Evolutionary conservation across 1,140 invertebrate species (phyloP), one percentile per base, ranked within the genome.

Genomic region (Plectrocnemia conspersa): DNA sequence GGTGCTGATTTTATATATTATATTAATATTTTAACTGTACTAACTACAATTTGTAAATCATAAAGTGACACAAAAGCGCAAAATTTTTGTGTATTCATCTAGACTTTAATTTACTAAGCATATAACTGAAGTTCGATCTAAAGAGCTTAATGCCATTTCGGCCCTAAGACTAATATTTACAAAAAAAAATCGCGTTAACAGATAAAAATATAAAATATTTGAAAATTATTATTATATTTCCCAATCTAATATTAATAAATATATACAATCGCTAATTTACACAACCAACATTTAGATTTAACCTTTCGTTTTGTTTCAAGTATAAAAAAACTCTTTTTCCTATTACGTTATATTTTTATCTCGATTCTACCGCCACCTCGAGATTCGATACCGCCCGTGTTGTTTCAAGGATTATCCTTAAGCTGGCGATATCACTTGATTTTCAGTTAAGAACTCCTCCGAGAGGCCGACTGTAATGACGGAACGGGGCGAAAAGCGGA

Each of bases 341-440:
- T 7, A n/a, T n/a, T n/a, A n/a, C 6, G n/a, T 7, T 7, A 7
- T 29, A 29, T n/a, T 29, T 38, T 16, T 13, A 13, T 5, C 6
- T 9, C 35, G 10, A 38, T 15, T 10, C 18, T 16, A 38, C 11
- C 11, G 5, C 13, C 6, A 9, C 18, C 18, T 5, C 18, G 35
- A 16, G 6, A 38, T 38, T 16, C 35, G 5, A 16, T 16, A 16
- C 18, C 42, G 13, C 6, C 22, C 7, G 16, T 22, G 25, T 45
- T 23, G 21, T 45, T 45, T 23, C 11, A 16, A 23, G 42, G 18
- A 45, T 45, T 45, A 45, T 45, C 19, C 16, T 24, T 45, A 45
- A 45, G 21, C 42, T 16, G 42, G 22, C 23, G 22, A 45, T 23
- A 45, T 45, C 42, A 45, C 42, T 45, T 45, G 42, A 45, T 45